Evolutionary conservation across 2,888 invertebrate genomes (phyloP), one percentile per base, ranked within the genome.

Genomic region (Diplolepis rosae): DNA sequence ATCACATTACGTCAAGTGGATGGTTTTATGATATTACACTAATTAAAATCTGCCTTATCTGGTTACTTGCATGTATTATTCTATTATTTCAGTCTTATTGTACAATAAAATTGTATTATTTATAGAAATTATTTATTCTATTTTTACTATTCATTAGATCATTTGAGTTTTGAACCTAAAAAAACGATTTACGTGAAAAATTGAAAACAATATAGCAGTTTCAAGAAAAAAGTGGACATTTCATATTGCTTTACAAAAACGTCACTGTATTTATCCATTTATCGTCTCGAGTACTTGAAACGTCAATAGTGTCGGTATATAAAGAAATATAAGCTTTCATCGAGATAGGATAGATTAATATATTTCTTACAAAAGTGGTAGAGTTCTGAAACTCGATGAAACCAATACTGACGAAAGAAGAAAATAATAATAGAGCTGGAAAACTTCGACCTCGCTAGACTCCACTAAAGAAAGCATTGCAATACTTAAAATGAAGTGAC

Each of bases 41-140:
- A 71, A 74, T 71, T 74, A 71, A 74, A 74, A 74, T 54, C 35
- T 30, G 56, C 45, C 65, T 52, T 66, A 66, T 71, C 69, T 48
- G 48, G 67, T 71, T 69, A 69, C 42, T 61, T 27, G 22, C 66
- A 54, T 54, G 28, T 27, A 1, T 4, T 15, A 9, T 15, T 35
- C 11, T 15, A 9, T 15, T 35, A 54, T 48, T 48, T 48, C 22
- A 15, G 2, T 48, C 3, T 22, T 4, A 1, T 22, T 22, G 9
- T 48, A 11, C 11, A 9, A 48, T 11, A 0, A 22, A 48, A 11
- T 48, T 48, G n/a, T n/a, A n/a, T n/a, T n/a, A n/a, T n/a, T n/a
- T n/a, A n/a, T n/a, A n/a, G n/a, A n/a, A n/a, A n/a, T n/a, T n/a
- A n/a, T n/a, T n/a, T n/a, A n/a, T n/a, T n/a, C n/a, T n/a, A n/a